phyloP scores from a whole-genome alignment of 2,797 vertebrate genomes.

The Heteromormyrus szaboi region DNA sequence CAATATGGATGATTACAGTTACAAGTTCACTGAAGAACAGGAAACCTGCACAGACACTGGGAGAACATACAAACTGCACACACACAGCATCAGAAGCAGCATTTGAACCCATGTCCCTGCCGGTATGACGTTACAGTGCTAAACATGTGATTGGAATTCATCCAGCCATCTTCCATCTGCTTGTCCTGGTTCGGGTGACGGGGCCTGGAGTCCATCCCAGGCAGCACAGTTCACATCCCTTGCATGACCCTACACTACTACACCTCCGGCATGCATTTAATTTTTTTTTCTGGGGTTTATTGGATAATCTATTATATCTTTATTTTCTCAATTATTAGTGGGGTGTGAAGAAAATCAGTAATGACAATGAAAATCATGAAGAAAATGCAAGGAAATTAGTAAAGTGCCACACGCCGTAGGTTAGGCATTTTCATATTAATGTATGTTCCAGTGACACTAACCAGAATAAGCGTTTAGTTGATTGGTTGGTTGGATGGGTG shows the following conservation, averaged over 20 bases:
- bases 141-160: background rate
- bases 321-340: background rate
- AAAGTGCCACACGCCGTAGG: background rate
- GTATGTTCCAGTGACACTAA: background rate
- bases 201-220: background rate
- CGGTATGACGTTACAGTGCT: background rate
- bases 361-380: background rate
- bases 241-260: background rate
- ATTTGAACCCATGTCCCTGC: background rate
- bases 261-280: background rate
- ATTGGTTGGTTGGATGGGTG: background rate
- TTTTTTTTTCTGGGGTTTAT: background rate
- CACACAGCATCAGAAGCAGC: background rate
- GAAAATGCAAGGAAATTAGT: background rate
- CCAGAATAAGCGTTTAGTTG: background rate
- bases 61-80: background rate
- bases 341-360: background rate
- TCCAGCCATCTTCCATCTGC: background rate
- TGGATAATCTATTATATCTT: background rate
- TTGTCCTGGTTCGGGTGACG: background rate
- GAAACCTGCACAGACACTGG: background rate
- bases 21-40: background rate
- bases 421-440: background rate
- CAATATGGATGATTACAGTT: too few relatives aligned
- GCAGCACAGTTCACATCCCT: background rate